Percentiles rank a stretch among this genome's conserved stretches.
phyloP scores from a whole-genome alignment of 2,888 invertebrate genomes.

The Prostheceraeus crozeri region DNA sequence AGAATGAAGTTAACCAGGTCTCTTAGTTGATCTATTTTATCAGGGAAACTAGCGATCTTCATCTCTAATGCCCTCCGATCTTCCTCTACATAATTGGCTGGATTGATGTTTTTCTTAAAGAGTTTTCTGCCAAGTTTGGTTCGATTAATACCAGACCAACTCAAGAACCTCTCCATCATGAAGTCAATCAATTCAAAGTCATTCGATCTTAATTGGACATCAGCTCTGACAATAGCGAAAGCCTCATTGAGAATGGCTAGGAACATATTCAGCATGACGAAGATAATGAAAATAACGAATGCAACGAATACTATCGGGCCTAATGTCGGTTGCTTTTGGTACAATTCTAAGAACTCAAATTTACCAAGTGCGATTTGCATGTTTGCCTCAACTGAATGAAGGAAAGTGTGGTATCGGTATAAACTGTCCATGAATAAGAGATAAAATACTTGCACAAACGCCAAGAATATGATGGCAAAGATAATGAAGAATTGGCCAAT shows the following conservation, averaged over 20 bases:
- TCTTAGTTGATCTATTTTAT: conserved; percentile 32
- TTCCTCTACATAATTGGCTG: background rate
- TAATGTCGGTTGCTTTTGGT: conserved; percentile 45
- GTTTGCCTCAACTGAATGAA: conserved; percentile 48
- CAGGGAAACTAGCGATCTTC: conserved; percentile 4
- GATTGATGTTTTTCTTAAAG: conserved; percentile 4
- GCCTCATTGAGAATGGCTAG: conserved; percentile 53
- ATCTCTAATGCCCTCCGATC: background rate
- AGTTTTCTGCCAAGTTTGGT: conserved; percentile 29
- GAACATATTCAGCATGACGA: conserved; percentile 54
- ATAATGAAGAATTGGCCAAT: conserved; percentile 53
- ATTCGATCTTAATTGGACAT: conserved; percentile 47
- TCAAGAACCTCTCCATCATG: conserved; percentile 45
- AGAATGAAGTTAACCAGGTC: no score
- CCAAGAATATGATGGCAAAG: conserved; percentile 53
- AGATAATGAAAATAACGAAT: conserved; percentile 45
- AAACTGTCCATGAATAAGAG: conserved; percentile 46
- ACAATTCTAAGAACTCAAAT: conserved; percentile 54
- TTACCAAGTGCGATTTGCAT: conserved; percentile 56
- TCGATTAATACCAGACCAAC: conserved; percentile 43
- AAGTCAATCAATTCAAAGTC: conserved; percentile 54
- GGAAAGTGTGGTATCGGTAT: conserved; percentile 43
- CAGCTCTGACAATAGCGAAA: conserved; percentile 47
- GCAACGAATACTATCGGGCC: conserved; percentile 35
- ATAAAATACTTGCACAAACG: conserved; percentile 55